Percentiles rank a stretch among this genome's conserved stretches.
Evolutionary conservation across 2,113 vertebrate genomes (phyloP).

Genomic region (Siniperca chuatsi): DNA sequence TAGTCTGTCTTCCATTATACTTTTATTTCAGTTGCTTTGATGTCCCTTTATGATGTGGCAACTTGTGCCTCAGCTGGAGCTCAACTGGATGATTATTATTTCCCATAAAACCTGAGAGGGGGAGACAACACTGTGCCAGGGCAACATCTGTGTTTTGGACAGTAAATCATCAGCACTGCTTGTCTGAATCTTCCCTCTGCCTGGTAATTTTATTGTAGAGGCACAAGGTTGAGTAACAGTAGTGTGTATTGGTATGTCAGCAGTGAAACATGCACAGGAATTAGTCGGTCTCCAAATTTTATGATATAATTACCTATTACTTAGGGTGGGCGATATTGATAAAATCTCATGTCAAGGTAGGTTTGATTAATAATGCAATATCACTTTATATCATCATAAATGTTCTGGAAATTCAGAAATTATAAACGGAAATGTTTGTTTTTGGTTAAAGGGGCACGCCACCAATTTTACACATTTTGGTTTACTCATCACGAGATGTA

Average conservation of each 20-base stretch:
- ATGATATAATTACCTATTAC: not conserved
- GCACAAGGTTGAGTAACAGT: constrained; percentile 62
- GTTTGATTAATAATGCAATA: not conserved
- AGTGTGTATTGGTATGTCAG: constrained; percentile 46
- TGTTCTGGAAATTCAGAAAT: constrained; percentile 13
- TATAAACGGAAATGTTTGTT: not conserved
- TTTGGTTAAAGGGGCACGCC: constrained; percentile 4
- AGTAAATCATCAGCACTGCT: constrained; percentile 54
- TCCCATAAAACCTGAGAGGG: constrained; percentile 74
- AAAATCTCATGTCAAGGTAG: not conserved
- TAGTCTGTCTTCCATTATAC: constrained; percentile 55
- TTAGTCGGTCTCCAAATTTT: constrained; percentile 31
- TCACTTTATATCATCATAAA: not conserved
- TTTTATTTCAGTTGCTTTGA: constrained; percentile 55
- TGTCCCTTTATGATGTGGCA: constrained; percentile 47
- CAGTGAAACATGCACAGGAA: constrained; percentile 35
- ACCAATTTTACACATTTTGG: not conserved
- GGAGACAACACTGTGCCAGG: constrained; percentile 64
- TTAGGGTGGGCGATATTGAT: not conserved
- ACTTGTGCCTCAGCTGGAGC: constrained; percentile 67
- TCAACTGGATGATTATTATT: constrained; percentile 71
- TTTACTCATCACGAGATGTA: not conserved
- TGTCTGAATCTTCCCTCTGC: constrained; percentile 44
- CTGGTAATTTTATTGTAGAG: constrained; percentile 42
- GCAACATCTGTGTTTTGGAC: constrained; percentile 71